These are phyloP conservation scores for Apamea monoglypha DNA, from an alignment of 2,888 invertebrate species.

Conservation along the genomic window DNA sequence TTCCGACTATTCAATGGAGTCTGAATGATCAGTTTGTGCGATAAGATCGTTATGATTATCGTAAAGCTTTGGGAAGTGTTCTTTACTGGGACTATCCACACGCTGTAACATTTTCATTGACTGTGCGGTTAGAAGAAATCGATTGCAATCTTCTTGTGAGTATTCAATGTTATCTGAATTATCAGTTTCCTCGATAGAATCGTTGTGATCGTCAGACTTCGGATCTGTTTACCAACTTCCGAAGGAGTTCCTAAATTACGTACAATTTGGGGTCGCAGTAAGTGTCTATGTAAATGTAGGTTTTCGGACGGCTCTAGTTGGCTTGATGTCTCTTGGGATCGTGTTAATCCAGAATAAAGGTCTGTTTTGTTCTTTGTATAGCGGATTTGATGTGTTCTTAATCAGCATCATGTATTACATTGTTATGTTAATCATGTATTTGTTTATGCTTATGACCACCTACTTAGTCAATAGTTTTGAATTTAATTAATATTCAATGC, in stretches of 20 bases:
- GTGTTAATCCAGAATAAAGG: conserved; percentile 59
- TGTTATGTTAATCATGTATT: background rate
- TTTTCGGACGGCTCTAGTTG: conserved; percentile 54
- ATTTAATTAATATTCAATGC: conserved; percentile 23
- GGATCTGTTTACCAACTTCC: conserved; percentile 26
- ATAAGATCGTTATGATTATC: conserved; percentile 28
- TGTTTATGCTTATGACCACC: background rate
- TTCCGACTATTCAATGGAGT: conserved; percentile 52
- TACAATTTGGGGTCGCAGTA: conserved; percentile 58
- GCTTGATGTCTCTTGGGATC: conserved; percentile 54
- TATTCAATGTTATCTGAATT: conserved; percentile 37
- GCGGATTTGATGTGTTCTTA: conserved; percentile 43
- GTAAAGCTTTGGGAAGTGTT: conserved; percentile 31
- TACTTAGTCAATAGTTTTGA: background rate
- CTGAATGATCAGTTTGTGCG: conserved; percentile 26
- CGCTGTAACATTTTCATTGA: conserved; percentile 53
- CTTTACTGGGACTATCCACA: conserved; percentile 32
- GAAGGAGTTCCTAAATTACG: conserved; percentile 49
- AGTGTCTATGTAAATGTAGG: conserved; percentile 60
- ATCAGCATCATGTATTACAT: background rate
- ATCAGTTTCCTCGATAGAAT: conserved; percentile 10
- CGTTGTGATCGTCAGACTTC: conserved; percentile 23
- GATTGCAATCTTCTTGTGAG: conserved; percentile 25
- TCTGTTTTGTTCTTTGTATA: conserved; percentile 50
- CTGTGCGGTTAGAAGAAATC: conserved; percentile 15